Base-by-base conservation (phyloP, 2,113 vertebrate species). In the Callithrix jacchus region DNA sequence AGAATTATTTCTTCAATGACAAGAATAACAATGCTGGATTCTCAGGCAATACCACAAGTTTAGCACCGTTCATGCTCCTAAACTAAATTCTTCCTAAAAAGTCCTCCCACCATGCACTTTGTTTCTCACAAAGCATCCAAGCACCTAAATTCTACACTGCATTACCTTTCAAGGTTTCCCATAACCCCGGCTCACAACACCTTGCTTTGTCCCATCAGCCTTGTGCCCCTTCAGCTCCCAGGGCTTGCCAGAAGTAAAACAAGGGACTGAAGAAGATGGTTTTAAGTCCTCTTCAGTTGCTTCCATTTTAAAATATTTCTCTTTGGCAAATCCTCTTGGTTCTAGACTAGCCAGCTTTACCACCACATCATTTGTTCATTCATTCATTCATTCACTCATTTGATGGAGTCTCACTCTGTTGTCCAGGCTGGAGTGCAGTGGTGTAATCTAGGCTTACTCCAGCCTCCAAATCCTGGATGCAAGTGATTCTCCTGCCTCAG, bases 281-380 rank as follows among this genome's bases (percentile, higher is more conserved):
- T 89, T 79, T 40, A 92, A n/a, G 30, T 40, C 61, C 17, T 76
- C 49, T 68, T 89, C 40, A 68, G 30, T 45, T 45, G 58, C n/a
- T 64, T 87, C 37, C 49, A 80, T 74, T 94, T 96, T 42, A 87
- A 96, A 84, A 37, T 30, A 49, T 32, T 91, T 77, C 66, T 92
- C 54, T n/a, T 77, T 54, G 58, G 70, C 18, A 93, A 95, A 85
- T 68, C 17, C 25, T 88, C 56, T 92, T 77, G 87, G 17, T 71
- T 93, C 77, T 80, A 85, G 64, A 71, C 84, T 68, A 87, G 79
- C 6, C 80, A 79, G 25, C 4, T 79, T 54, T n/a, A 73, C 58
- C 21, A 25, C 4, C 17, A 64, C 27, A 64, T 64, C 30, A 30
- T 32, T 32, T 6, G 30, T 30, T 64, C 13, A 30, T 27, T 30